Conservation (phyloP, 2,113 vertebrate species). For the Tachysurus vachellii region DNA sequence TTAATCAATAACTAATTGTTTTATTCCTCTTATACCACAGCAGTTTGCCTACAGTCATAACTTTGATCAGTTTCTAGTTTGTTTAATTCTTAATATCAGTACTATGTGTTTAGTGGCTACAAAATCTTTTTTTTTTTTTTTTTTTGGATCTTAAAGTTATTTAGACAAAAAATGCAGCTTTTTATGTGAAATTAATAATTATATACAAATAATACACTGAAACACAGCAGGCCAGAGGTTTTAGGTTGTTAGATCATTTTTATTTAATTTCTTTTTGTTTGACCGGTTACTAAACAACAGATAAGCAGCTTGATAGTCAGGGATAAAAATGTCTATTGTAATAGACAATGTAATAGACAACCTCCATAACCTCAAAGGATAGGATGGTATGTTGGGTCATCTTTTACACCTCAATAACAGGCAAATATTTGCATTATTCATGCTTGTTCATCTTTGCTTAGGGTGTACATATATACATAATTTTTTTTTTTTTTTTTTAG, state of each 20-base stretch:
- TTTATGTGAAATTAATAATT: neutral
- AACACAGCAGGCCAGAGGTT: neutral
- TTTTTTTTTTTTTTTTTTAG: no score
- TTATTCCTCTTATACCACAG: neutral
- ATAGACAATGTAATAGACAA: no score
- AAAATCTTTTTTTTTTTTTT: no score
- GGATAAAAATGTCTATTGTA: neutral
- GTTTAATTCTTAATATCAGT: neutral
- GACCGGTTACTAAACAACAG: neutral
- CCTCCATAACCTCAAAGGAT: neutral
- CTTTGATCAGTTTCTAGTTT: neutral
- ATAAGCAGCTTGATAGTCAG: neutral
- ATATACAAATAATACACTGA: neutral
- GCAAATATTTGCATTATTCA: neutral
- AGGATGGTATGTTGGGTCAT: neutral
- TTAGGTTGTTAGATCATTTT: neutral
- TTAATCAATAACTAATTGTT: neutral
- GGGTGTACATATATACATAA: neutral
- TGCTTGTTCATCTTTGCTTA: neutral
- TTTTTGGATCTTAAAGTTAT: no score
- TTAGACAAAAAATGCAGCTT: neutral
- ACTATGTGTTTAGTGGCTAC: no score
- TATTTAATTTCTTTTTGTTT: neutral
- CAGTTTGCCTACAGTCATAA: neutral
- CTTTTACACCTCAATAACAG: neutral